Base-by-base conservation (phyloP, 2,797 vertebrate genomes). In the Meda fulgida region DNA sequence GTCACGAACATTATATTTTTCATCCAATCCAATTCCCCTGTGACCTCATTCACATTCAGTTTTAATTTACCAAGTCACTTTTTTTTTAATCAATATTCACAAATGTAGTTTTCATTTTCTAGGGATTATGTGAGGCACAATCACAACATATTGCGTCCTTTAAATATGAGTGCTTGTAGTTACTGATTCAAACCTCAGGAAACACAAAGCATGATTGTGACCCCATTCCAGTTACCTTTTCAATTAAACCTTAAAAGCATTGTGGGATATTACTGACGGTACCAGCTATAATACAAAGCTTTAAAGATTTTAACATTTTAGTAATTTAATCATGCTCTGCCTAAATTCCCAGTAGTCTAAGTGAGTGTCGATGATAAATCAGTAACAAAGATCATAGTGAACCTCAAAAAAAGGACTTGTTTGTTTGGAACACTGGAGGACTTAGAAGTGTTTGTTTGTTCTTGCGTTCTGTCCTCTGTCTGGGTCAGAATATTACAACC, bases 31-130 rank as follows among this genome's bases (percentile, higher is more conserved):
- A 65, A 29, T 46, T 70, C 82, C 53, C 29, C 18, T 6, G 2
- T 84, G 83, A 71, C 76, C 76, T 40, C 66, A 65, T 84, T 84
- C 36, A 21, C 66, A 46, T 79, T 71, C 18, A 71, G 29, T 71
- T 60, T 66, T 66, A 53, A n/a, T 40, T 60, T n/a, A 36, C 69
- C 31, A 21, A 70, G 48, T 29, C 65, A 65, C 18, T 71, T 58
- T 21, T 53, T 53, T 48, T 48, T 60, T 6, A 1, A 26, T 65
- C 40, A 65, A 13, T 36, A 36, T 75, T 75, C 23, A 75, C 5
- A 36, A 77, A 60, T 36, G 1, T 34, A 76, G 16, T 51, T 63
- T 11, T n/a, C 1, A 7, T 46, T 21, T 72, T 55, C 13, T 3
- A 60, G 13, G 16, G 6, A 60, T 60, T 40, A 16, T 31, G 11